These are phyloP conservation scores for Phrynosoma platyrhinos DNA, from an alignment of 2,113 vertebrate species.

Conservation along the genomic window DNA sequence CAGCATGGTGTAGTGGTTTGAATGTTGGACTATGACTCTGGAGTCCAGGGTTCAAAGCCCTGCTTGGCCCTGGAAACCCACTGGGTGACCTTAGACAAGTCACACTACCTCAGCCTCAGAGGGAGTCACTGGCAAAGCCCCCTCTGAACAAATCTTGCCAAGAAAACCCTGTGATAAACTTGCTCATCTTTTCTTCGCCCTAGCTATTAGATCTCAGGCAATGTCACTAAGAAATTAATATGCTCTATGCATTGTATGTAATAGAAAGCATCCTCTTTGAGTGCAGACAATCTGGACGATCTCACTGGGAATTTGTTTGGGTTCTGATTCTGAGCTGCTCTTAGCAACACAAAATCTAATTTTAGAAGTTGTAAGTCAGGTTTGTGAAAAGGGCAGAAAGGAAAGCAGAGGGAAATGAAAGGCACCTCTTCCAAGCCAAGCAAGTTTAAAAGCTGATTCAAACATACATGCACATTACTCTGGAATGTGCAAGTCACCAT, in stretches of 20 bases:
- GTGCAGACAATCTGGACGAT: background rate
- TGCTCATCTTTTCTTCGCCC: too few species aligned
- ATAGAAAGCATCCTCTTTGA: background rate
- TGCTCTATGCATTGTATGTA: background rate
- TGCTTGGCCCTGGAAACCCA: too few species aligned
- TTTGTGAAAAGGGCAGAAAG: background rate
- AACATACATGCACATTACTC: background rate
- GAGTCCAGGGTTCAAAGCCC: too few species aligned
- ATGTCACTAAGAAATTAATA: background rate
- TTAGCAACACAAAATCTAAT: constrained; percentile 17
- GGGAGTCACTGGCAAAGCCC: too few species aligned
- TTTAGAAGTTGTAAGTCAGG: constrained; percentile 18
- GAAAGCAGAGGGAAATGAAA: background rate
- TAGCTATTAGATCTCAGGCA: too few species aligned
- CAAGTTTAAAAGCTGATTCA: background rate
- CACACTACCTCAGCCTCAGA: too few species aligned
- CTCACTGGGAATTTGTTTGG: background rate
- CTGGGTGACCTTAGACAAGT: too few species aligned
- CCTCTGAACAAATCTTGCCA: too few species aligned
- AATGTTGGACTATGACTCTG: too few species aligned
- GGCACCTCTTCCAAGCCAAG: too few species aligned
- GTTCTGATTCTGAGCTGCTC: background rate
- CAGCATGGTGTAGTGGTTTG: too few species aligned
- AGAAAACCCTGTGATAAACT: too few species aligned
- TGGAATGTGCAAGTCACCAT: background rate